A percentile compares a stretch with the other conserved stretches of the same genome.
Conservation (phyloP, 2,113 vertebrate species). For the Diglossa brunneiventris region DNA sequence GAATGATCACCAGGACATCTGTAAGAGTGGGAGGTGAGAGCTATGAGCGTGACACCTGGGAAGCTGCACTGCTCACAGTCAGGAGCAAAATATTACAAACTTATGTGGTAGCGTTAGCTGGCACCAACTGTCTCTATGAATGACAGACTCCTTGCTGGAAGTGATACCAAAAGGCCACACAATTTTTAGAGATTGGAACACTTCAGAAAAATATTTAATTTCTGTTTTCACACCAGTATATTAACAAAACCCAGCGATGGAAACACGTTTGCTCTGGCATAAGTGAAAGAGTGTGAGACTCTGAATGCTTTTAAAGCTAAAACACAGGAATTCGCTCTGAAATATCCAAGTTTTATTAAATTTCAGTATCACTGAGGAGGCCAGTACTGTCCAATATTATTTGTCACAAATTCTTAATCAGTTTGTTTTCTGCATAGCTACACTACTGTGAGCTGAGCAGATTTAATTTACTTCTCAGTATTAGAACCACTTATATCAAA, state of each 20-base stretch:
- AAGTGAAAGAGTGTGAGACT: background rate
- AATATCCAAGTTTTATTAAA: background rate
- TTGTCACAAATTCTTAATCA: constrained; percentile 14
- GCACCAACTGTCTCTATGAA: background rate
- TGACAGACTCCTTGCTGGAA: constrained; percentile 11
- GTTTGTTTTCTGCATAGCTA: background rate
- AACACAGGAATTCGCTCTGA: background rate
- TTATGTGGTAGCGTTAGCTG: fast-evolving
- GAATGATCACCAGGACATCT: constrained; percentile 67
- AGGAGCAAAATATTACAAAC: background rate
- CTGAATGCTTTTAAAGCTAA: background rate
- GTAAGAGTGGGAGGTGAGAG: constrained; percentile 50
- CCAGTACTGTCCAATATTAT: background rate
- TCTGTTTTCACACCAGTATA: constrained; percentile 12
- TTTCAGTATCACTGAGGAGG: background rate
- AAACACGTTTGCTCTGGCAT: constrained; percentile 41
- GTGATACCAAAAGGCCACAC: background rate
- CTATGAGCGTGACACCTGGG: constrained; percentile 28
- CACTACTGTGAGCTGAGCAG: background rate
- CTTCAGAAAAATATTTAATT: constrained; percentile 34
- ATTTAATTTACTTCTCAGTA: background rate
- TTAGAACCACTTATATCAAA: background rate
- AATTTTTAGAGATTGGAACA: constrained; percentile 27
- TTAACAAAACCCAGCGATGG: background rate
- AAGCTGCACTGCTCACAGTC: background rate